A percentile compares a stretch with the other conserved stretches of the same genome.
Evolutionary conservation across 2,888 invertebrate genomes (phyloP).

Genomic region (Drosophila atripex): DNA sequence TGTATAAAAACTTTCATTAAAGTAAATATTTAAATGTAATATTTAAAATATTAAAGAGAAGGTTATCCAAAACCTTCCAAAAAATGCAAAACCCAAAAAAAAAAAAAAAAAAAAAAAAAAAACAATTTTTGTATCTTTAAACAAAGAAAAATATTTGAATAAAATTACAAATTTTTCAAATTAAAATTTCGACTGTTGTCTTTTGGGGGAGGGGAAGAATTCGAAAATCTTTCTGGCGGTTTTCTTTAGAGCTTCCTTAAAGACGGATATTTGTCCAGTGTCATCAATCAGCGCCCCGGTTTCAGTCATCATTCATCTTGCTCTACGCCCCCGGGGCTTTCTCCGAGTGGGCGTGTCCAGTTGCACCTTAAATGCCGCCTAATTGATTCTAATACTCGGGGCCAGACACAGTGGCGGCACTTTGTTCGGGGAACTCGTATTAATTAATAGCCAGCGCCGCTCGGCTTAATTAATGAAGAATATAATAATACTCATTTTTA

Average conservation of each 20-base stretch:
- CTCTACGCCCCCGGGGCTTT: slow-evolving; percentile 40
- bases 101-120: slow-evolving; percentile 24
- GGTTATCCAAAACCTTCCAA: slow-evolving; percentile 26
- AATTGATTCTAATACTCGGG: slow-evolving; percentile 66
- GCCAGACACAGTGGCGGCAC: slow-evolving; percentile 41
- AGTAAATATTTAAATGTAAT: slow-evolving; percentile 51
- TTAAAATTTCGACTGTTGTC: slow-evolving; percentile 18
- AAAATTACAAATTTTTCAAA: slow-evolving; percentile 72
- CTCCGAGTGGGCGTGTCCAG: slow-evolving; percentile 56
- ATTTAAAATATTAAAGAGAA: slow-evolving; percentile 50
- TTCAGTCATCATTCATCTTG: slow-evolving; percentile 49
- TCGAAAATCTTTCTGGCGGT: not conserved
- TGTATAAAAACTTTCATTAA: slow-evolving; percentile 57
- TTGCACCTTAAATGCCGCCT: slow-evolving; percentile 70
- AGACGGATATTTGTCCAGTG: slow-evolving; percentile 41
- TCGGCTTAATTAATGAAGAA: slow-evolving; percentile 63
- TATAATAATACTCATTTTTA: slow-evolving; percentile 69
- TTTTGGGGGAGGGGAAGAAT: not conserved
- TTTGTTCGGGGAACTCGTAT: slow-evolving; percentile 54
- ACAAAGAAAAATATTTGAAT: slow-evolving; percentile 64
- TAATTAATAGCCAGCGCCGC: slow-evolving; percentile 63
- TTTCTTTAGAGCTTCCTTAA: not conserved
- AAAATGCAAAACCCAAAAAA: slow-evolving; percentile 24
- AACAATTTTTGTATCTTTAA: slow-evolving; percentile 67
- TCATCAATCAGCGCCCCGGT: slow-evolving; percentile 65